Evolutionary conservation across 2,888 invertebrate species (phyloP).

Genomic region (Athripsodes cinereus): DNA sequence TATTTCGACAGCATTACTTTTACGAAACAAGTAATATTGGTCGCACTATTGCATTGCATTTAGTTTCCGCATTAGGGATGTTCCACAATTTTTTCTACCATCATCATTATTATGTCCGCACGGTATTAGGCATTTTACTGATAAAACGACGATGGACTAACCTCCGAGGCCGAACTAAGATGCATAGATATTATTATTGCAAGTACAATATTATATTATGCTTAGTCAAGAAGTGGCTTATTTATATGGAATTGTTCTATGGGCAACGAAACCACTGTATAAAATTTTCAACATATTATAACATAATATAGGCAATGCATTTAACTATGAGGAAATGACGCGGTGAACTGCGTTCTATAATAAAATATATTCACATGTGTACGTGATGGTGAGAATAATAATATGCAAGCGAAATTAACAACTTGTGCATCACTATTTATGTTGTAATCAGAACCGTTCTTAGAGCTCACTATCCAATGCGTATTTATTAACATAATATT

Average conservation of each 20-base stretch:
- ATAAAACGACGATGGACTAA: background rate
- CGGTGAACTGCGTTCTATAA: background rate
- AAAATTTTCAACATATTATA: background rate
- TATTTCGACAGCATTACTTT: background rate
- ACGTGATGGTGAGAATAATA: no score
- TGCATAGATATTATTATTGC: no score
- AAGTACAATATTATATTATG: background rate
- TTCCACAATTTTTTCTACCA: constrained; percentile 7
- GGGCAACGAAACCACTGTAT: background rate
- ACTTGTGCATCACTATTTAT: no score
- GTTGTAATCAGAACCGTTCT: no score
- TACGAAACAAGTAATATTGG: background rate
- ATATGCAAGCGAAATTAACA: no score
- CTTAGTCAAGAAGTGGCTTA: background rate
- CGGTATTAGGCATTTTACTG: background rate
- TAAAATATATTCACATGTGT: background rate
- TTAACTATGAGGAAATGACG: background rate
- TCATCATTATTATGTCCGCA: background rate
- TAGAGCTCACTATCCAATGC: no score
- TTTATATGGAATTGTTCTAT: background rate
- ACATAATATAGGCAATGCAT: no score
- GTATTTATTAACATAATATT: no score
- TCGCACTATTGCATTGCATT: background rate
- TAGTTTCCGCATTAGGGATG: constrained; percentile 25
- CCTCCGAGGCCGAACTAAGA: background rate